A percentile compares a stretch with the other conserved stretches of the same genome.
Evolutionary conservation across 2,113 vertebrate genomes (phyloP).

Genomic region (Phalacrocorax pelagicus): DNA sequence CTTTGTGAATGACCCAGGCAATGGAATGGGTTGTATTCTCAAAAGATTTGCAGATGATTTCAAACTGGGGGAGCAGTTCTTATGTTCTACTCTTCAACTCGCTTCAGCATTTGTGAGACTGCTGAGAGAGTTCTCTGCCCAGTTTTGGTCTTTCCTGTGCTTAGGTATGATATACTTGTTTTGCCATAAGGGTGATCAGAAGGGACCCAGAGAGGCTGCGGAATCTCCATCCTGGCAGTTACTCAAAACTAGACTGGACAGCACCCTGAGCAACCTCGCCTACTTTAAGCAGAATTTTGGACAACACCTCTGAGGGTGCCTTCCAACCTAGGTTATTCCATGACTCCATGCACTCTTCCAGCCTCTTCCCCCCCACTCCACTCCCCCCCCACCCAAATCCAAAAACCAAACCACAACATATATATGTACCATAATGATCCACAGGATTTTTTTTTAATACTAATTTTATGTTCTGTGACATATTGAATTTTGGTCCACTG

Average conservation of each 20-base stretch:
- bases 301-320: not conserved
- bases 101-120: not conserved
- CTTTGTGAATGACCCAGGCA: not conserved
- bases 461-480: not conserved
- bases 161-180: not conserved
- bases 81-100: not conserved
- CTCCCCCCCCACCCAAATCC: too few relatives aligned
- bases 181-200: not conserved
- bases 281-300: not conserved
- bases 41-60: not conserved
- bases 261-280: not conserved
- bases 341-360: not conserved
- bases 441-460: not conserved
- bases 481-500: not conserved
- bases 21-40: not conserved
- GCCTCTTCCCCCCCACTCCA: accelerated
- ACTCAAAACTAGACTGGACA: not conserved
- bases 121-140: not conserved
- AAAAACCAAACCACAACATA: too few relatives aligned
- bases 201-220: not conserved
- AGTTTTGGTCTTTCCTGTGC: not conserved
- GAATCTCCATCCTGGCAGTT: not conserved
- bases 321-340: not conserved
- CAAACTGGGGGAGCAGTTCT: not conserved
- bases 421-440: not conserved